Evolutionary conservation across 2,888 invertebrate species (phyloP), one percentile per base, ranked within the genome.

Genomic region (Morpho achilles): DNA sequence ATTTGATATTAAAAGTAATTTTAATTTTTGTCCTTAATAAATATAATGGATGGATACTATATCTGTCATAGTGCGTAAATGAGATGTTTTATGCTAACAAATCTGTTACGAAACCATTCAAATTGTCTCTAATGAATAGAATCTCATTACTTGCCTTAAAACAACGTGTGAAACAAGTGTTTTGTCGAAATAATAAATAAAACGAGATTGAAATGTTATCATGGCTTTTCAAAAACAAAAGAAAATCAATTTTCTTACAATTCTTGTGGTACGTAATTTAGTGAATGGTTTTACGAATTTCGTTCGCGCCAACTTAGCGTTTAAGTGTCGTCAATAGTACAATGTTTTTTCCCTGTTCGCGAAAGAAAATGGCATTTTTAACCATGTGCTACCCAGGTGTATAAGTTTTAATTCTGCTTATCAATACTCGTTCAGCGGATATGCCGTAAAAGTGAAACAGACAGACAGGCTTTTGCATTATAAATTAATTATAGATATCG

Each of bases 1-100:
- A 32, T 2, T 32, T 32, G 32, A 32, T 32, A 32, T 32, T 32
- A 32, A 32, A 32, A 32, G 5, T 32, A 2, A 32, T 46, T 46
- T 10, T 16, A 7, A 8, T 7, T 47, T 41, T 47, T 47, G 47
- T 53, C 40, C 53, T 7, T 4, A 16, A 39, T 6, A 53, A 47
- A 41, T 8, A 47, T 7, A 8, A 47, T 7, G 41, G 46, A 44
- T 53, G 53, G 46, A 1, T 2, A 46, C 40, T 22, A n/a, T 81
- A 68, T 62, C 50, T 63, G 61, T 58, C 58, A 66, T 65, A 64
- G 59, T 76, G 74, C 68, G 74, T 74, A 80, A 84, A 80, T 77
- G 74, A 78, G 67, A 73, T 70, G 70, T 67, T 69, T 72, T 80
- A 70, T 76, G 76, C 74, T 74, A 82, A 85, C 78, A 86, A 72